phyloP scores from a whole-genome alignment of 2,888 invertebrate genomes.

The Callosobruchus maculatus region DNA sequence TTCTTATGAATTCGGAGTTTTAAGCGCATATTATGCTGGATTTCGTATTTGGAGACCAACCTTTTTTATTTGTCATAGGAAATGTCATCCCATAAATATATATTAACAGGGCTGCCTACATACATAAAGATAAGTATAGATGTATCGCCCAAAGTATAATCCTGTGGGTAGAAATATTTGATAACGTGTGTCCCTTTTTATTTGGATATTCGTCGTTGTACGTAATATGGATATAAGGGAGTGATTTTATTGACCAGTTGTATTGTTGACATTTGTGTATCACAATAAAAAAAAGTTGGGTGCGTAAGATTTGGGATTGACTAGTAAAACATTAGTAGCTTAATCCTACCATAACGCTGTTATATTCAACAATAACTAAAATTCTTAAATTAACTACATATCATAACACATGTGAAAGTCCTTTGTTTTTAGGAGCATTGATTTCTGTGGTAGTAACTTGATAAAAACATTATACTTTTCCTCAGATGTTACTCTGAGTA shows the following conservation, averaged over 20 bases:
- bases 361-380: background rate
- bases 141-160: conserved; percentile 16
- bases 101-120: conserved; percentile 41
- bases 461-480: background rate
- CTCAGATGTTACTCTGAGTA: background rate
- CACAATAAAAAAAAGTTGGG: background rate
- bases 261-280: conserved; percentile 11
- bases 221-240: background rate
- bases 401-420: background rate
- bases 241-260: conserved; percentile 16
- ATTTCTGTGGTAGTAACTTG: background rate
- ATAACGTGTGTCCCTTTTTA: conserved; percentile 5
- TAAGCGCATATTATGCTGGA: background rate
- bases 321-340: background rate
- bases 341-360: background rate
- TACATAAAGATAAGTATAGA: conserved; percentile 32
- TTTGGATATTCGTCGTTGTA: background rate
- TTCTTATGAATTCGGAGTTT: background rate
- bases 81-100: conserved; percentile 35
- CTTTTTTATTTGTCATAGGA: conserved; percentile 33
- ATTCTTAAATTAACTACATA: background rate
- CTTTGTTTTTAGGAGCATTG: background rate
- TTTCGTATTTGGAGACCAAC: conserved; percentile 21
- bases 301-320: background rate
- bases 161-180: conserved; percentile 9